Conservation (phyloP, 2,888 invertebrate genomes). For the Stomorhina lunata region DNA sequence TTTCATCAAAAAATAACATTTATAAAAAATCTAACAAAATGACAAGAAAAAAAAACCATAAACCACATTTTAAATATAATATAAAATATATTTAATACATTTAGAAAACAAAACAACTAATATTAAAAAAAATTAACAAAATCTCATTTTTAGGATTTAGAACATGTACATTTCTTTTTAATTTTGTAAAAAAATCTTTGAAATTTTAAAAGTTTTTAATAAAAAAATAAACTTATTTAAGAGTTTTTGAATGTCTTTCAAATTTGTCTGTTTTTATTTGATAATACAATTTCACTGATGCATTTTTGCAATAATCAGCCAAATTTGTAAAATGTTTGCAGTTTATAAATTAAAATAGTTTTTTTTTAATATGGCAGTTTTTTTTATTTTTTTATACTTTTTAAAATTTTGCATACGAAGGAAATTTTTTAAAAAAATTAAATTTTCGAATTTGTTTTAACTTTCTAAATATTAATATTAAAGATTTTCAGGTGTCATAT, state of each 20-base stretch:
- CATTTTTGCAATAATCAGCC: no score
- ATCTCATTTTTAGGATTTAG: not conserved
- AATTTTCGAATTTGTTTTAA: no score
- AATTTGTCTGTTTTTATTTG: no score
- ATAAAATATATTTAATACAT: not conserved
- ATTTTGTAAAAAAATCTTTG: not conserved
- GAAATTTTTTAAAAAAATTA: no score
- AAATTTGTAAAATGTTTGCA: no score
- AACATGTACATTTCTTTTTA: not conserved
- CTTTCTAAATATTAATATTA: not conserved
- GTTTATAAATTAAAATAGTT: no score
- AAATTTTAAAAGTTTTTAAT: not conserved
- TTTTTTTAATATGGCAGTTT: no score
- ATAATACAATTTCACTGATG: no score
- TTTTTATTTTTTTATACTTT: no score
- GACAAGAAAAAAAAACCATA: not conserved
- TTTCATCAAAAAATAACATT: slow-evolving; percentile 33
- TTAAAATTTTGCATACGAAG: no score
- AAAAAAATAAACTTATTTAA: slow-evolving; percentile 3
- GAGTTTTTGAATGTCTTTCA: not conserved
- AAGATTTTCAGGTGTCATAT: not conserved
- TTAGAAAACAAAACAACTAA: not conserved
- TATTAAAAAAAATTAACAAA: not conserved
- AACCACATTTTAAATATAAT: slow-evolving; percentile 12
- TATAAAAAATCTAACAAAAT: slow-evolving; percentile 23